Evolutionary conservation across 2,113 vertebrate species (phyloP).

Genomic region (Misgurnus mizolepis): DNA sequence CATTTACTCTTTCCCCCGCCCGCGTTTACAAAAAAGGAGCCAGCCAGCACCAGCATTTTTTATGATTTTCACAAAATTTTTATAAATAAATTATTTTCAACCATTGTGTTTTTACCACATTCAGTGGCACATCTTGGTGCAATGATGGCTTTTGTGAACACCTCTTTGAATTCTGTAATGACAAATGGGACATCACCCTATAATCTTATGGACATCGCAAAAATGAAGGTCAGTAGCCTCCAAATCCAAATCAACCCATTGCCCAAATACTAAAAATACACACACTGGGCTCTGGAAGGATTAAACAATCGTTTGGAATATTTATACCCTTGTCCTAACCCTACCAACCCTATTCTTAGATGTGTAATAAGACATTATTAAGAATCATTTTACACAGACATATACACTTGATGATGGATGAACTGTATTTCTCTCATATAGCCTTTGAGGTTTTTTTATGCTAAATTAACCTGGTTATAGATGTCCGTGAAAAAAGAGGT

Average conservation of each 20-base stretch:
- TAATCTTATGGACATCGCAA: neutral
- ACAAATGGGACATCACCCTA: neutral
- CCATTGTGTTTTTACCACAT: too few species aligned
- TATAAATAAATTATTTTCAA: too few species aligned
- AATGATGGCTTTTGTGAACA: neutral
- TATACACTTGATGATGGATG: neutral
- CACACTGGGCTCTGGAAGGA: too few species aligned
- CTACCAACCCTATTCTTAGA: neutral
- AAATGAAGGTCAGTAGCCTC: too few species aligned
- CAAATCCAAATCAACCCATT: too few species aligned
- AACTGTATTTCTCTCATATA: neutral
- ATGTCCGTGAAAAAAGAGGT: neutral
- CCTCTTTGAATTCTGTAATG: neutral
- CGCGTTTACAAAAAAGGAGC: too few species aligned
- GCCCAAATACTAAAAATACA: too few species aligned
- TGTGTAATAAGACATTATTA: neutral
- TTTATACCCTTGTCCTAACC: neutral
- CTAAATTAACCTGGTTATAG: constrained; percentile 44
- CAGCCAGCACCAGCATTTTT: too few species aligned
- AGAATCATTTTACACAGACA: neutral
- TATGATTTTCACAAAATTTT: too few species aligned
- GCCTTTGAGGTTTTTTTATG: constrained; percentile 24
- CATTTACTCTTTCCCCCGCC: too few species aligned
- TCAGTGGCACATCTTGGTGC: too few species aligned
- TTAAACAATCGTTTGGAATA: neutral